Base-by-base conservation (phyloP, 2,113 vertebrate species). In the Phylloscopus trochiloides region DNA sequence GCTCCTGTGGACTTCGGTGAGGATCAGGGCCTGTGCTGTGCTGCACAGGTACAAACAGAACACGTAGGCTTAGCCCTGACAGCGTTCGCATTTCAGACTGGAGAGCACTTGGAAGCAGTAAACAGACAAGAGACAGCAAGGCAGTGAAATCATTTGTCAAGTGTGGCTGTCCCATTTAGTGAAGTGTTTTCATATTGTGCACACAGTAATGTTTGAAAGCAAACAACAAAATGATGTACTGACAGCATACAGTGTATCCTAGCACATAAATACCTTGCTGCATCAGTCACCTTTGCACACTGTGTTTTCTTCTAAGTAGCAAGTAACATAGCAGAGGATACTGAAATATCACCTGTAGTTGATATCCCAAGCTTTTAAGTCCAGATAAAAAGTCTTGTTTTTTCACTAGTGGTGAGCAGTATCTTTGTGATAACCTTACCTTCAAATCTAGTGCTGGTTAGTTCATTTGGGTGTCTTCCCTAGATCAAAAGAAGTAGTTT, bases 1-100 rank as follows among this genome's bases (percentile, higher is more conserved):
- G 29, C 19, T 40, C 4, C 40, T 52, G 0, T 28, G 45, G 68
- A 12, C 4, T 40, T 54, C 5, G 14, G 24, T 1, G 2, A 31
- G 18, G 43, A 16, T 63, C 34, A 17, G 47, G 45, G 21, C 12
- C 34, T 26, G 1, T 48, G 3, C 32, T 32, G 65, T 85, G 68
- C 54, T 66, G 2, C 0, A 0, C 17, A 51, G 61, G 25, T 79
- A 8, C 7, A 50, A 45, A 32, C 12, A 54, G 28, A 90, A 21
- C 47, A 71, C 34, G 26, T 16, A 9, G 51, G 22, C 36, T 74
- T 12, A 7, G 36, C 45, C 48, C 38, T 75, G 47, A 48, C 47
- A 19, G 17, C 40, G 8, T 12, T 85, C 4, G 9, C 10, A 5
- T 86, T 86, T 78, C 40, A 43, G 13, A 17, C 24, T 50, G 67